Percentiles rank a stretch among this genome's conserved stretches.
Evolutionary conservation across 2,797 vertebrate genomes (phyloP).

Genomic region (Sandelia bainsii): DNA sequence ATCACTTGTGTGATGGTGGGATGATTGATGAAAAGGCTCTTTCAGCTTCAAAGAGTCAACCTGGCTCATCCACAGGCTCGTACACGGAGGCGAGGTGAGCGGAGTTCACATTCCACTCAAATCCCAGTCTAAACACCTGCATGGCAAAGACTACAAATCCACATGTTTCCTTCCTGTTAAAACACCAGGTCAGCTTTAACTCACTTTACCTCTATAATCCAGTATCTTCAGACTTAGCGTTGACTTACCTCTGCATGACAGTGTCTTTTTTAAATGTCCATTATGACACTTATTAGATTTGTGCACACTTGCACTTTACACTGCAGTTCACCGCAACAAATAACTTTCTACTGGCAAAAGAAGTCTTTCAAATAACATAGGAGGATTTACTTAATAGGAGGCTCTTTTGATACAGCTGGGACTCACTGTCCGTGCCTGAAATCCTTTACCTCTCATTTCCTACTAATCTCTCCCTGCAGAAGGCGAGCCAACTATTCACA

Average conservation of each 20-base stretch:
- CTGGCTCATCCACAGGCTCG: slow-evolving; percentile 37
- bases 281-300: not conserved
- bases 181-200: slow-evolving; percentile 20
- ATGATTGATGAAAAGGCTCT: slow-evolving; percentile 64
- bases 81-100: slow-evolving; percentile 34
- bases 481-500: slow-evolving; percentile 18
- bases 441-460: slow-evolving; percentile 48
- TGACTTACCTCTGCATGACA: not conserved
- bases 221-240: not conserved
- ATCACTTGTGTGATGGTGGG: slow-evolving; percentile 16
- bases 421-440: slow-evolving; percentile 20
- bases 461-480: slow-evolving; percentile 50
- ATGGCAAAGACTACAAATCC: slow-evolving; percentile 47
- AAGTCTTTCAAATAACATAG: slow-evolving; percentile 3
- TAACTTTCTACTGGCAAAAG: not conserved
- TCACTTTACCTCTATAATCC: slow-evolving; percentile 8
- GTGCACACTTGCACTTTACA: not conserved
- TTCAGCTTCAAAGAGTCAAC: slow-evolving; percentile 56
- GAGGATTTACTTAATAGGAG: slow-evolving; percentile 17
- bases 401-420: slow-evolving; percentile 5
- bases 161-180: slow-evolving; percentile 66
- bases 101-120: slow-evolving; percentile 72
- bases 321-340: not conserved
- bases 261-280: not conserved
- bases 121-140: slow-evolving; percentile 83